Evolutionary conservation across 2,797 vertebrate genomes (phyloP), one percentile per base, ranked within the genome.

Genomic region (Yasuhikotakia modesta): DNA sequence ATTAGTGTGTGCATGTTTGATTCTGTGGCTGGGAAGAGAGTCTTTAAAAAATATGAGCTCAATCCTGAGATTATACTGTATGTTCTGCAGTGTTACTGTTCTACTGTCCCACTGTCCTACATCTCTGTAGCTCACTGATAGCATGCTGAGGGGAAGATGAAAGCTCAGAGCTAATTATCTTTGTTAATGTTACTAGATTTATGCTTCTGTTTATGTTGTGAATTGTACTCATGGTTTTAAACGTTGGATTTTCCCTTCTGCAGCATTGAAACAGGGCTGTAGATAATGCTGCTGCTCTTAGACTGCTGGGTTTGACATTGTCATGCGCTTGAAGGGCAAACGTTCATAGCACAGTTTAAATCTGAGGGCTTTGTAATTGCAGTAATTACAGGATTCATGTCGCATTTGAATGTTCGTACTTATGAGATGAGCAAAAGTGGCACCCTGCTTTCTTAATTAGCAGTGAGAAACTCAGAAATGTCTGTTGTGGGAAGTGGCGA

Each of bases 101-200:
- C 77, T 50, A 79, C 80, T 80, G 60, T 76, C 73, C 71, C 69
- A 76, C 74, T 81, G 83, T 82, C 78, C 82, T 82, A 84, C 75
- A 84, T 79, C 79, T 58, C 73, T 81, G 79, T 32, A 60, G 70
- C 64, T 67, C 35, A 12, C 78, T 81, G 82, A 84, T 85, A 79
- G 74, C 57, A 60, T 39, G 66, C 70, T 53, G 64, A 79, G 70
- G 57, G 60, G 17, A 35, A 78, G 67, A 78, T 78, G 30, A 64
- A 78, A 64, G 71, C 55, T 46, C 12, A 13, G 4, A 65, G 78
- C 78, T 80, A 76, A 80, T 82, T 80, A 70, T 81, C n/a, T 52
- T 67, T 82, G 74, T 76, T 71, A 74, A 75, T 57, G 73, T 21
- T 67, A 70, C 32, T 48, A 48, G 39, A 3, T 70, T 27, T 8